Evolutionary conservation across 2,888 invertebrate species (phyloP).

Genomic region (Eupithecia dodoneata): DNA sequence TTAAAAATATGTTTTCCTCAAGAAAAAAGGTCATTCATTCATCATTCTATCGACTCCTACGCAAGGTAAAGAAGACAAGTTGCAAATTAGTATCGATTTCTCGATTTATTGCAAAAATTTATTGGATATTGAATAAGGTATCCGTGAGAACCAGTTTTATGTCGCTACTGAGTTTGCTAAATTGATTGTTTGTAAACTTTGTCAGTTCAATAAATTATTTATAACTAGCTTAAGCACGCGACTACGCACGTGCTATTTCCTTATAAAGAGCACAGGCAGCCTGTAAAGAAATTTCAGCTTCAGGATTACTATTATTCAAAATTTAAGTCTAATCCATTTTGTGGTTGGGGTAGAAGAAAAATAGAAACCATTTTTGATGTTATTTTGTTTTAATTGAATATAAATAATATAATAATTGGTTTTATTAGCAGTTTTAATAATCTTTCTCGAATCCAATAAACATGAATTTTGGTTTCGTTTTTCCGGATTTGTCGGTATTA

Average conservation of each 20-base stretch:
- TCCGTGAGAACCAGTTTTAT: constrained; percentile 20
- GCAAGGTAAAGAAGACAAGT: constrained; percentile 40
- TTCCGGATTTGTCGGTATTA: too few relatives aligned
- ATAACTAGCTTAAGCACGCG: background rate
- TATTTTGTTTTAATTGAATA: too few relatives aligned
- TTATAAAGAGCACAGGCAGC: background rate
- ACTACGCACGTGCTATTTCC: background rate
- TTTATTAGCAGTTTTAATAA: too few relatives aligned
- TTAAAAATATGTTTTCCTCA: background rate
- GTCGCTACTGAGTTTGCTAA: constrained; percentile 24
- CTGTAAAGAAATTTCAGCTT: background rate
- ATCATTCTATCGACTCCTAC: constrained; percentile 40
- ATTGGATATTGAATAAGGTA: constrained; percentile 29
- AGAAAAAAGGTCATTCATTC: constrained; percentile 15
- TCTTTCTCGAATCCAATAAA: too few relatives aligned
- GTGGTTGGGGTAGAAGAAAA: too few relatives aligned
- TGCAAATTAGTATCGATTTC: constrained; percentile 46
- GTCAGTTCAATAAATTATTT: background rate
- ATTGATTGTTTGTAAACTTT: constrained; percentile 7
- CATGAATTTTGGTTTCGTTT: too few relatives aligned
- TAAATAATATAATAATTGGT: too few relatives aligned
- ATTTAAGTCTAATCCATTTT: too few relatives aligned
- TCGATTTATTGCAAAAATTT: constrained; percentile 38
- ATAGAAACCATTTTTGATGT: too few relatives aligned
- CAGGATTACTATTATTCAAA: background rate